A percentile compares a stretch with the other conserved stretches of the same genome.
phyloP scores from a whole-genome alignment of 2,888 invertebrate species.

The Eupithecia vulgata region DNA sequence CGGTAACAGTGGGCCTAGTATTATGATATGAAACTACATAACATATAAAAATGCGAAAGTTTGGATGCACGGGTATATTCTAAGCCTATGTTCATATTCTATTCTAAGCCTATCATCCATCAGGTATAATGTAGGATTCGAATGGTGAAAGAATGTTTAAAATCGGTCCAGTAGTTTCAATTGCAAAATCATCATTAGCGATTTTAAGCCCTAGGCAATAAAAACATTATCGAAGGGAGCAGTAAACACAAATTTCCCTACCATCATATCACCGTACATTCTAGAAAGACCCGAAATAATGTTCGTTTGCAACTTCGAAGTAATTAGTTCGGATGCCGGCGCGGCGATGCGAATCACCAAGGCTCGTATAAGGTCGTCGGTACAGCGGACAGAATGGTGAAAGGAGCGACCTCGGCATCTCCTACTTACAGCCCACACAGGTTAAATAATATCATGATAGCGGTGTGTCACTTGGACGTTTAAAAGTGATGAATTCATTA shows the following conservation, averaged over 20 bases:
- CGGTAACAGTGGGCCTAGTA: too few species aligned
- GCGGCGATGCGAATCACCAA: conserved; percentile 58
- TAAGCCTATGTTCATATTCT: too few species aligned
- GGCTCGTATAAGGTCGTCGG: conserved; percentile 72
- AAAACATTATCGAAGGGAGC: too few species aligned
- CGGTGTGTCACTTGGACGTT: conserved; percentile 16
- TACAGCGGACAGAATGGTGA: conserved; percentile 75
- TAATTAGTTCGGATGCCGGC: conserved; percentile 49
- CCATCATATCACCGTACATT: background rate
- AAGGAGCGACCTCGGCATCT: conserved; percentile 78
- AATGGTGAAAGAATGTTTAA: too few species aligned
- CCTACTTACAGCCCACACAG: conserved; percentile 33
- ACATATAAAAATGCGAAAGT: background rate
- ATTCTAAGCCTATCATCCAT: too few species aligned
- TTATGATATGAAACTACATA: too few species aligned
- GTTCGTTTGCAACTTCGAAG: conserved; percentile 3
- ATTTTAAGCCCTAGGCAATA: too few species aligned
- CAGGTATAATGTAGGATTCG: too few species aligned
- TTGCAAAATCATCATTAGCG: too few species aligned
- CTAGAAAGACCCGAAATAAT: background rate
- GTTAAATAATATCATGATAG: conserved; percentile 2
- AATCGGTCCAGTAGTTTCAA: too few species aligned
- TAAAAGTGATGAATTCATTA: too few species aligned
- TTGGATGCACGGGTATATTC: background rate
- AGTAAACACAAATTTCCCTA: background rate